These are phyloP conservation scores for Sebastes glaucus DNA, from an alignment of 2,797 vertebrate species.

Conservation along the genomic window DNA sequence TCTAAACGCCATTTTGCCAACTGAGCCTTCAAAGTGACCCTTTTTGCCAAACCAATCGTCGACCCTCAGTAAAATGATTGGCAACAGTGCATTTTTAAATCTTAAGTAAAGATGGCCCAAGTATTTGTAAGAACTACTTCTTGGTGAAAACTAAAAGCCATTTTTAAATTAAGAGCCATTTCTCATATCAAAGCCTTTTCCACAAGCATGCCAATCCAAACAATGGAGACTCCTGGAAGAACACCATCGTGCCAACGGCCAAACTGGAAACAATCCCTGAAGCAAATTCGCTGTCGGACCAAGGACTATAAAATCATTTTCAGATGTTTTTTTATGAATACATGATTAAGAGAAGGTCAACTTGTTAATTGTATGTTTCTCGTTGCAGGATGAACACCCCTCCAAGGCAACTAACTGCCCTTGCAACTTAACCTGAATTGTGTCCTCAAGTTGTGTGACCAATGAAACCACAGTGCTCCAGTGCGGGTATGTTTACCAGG, in stretches of 20 bases:
- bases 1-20: constrained; percentile 39
- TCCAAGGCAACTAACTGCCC: constrained; percentile 25
- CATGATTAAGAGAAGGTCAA: constrained; percentile 23
- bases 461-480: background rate
- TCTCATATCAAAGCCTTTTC: constrained; percentile 54
- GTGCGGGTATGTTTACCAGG: constrained; percentile 33
- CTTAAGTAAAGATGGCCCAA: background rate
- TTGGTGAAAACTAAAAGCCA: background rate
- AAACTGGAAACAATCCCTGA: constrained; percentile 71
- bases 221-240: constrained; percentile 78
- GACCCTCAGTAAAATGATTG: constrained; percentile 60
- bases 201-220: constrained; percentile 79
- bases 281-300: constrained; percentile 56
- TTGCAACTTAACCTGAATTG: constrained; percentile 28
- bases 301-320: constrained; percentile 23
- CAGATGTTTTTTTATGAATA: constrained; percentile 49
- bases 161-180: constrained; percentile 4
- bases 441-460: constrained; percentile 42
- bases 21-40: constrained; percentile 40
- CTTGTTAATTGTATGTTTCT: constrained; percentile 63
- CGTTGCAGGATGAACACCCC: constrained; percentile 80
- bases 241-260: constrained; percentile 49
- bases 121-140: background rate
- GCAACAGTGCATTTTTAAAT: constrained; percentile 38
- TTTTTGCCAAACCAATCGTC: constrained; percentile 43